Percentiles rank a stretch among this genome's conserved stretches.
These are phyloP conservation scores for Agrochola macilenta DNA, from an alignment of 2,888 invertebrate genomes.

Conservation along the genomic window DNA sequence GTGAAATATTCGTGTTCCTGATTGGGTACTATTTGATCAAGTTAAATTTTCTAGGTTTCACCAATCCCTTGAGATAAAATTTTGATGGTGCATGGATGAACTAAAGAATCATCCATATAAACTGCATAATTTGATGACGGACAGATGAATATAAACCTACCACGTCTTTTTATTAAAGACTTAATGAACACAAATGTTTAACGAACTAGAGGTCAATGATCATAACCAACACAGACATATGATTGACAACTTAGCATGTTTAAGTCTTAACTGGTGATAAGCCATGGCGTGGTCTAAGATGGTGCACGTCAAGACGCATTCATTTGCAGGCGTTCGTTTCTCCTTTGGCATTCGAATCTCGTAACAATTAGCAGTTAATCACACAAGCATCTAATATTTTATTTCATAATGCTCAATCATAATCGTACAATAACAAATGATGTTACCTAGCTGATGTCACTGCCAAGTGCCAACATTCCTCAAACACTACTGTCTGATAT, in stretches of 20 bases:
- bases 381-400: slow-evolving; percentile 28
- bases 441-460: slow-evolving; percentile 29
- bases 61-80: background rate
- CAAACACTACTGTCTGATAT: slow-evolving; percentile 29
- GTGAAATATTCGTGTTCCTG: slow-evolving; percentile 8
- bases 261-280: slow-evolving; percentile 17
- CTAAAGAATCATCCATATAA: background rate
- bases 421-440: slow-evolving; percentile 34
- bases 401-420: slow-evolving; percentile 38
- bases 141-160: background rate
- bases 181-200: background rate
- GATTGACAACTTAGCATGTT: slow-evolving; percentile 22
- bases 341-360: slow-evolving; percentile 43
- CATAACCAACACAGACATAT: background rate
- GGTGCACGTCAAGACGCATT: slow-evolving; percentile 31
- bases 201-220: background rate
- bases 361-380: slow-evolving; percentile 41
- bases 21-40: background rate
- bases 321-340: slow-evolving; percentile 31
- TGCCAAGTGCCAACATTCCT: slow-evolving; percentile 53
- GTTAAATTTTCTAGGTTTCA: background rate
- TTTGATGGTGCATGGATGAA: background rate
- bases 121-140: too few species aligned
- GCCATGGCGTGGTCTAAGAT: slow-evolving; percentile 17
- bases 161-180: background rate